Evolutionary conservation across 2,888 invertebrate genomes (phyloP).

Genomic region (Pteria penguin): DNA sequence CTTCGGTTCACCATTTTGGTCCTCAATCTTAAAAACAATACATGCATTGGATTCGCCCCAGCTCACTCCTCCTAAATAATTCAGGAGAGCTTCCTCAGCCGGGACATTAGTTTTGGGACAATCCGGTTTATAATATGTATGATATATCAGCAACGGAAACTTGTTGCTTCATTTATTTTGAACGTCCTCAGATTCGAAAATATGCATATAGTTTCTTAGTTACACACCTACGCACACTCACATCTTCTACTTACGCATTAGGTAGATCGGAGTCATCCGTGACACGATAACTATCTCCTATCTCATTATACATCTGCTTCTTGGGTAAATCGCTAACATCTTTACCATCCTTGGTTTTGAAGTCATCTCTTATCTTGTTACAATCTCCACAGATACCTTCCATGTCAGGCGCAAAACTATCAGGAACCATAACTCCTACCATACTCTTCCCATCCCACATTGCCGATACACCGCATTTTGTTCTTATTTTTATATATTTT

Average conservation of each 20-base stretch:
- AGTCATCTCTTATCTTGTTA: background rate
- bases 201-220: too few species aligned
- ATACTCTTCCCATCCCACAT: background rate
- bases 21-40: too few species aligned
- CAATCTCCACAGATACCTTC: background rate
- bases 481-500: background rate
- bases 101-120: too few species aligned
- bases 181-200: too few species aligned
- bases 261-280: background rate
- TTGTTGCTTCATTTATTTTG: too few species aligned
- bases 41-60: too few species aligned
- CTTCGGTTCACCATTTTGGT: too few species aligned
- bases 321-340: background rate
- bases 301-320: background rate
- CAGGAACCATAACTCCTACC: background rate
- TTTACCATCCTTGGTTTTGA: background rate
- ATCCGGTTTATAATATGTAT: too few species aligned
- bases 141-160: too few species aligned
- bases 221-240: too few species aligned
- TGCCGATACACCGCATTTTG: background rate
- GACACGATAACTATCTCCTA: background rate
- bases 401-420: background rate
- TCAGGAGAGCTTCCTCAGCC: too few species aligned
- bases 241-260: background rate
- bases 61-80: too few species aligned